Conservation (phyloP, 2,797 vertebrate genomes). For the Rhabdophis nuchalis region DNA sequence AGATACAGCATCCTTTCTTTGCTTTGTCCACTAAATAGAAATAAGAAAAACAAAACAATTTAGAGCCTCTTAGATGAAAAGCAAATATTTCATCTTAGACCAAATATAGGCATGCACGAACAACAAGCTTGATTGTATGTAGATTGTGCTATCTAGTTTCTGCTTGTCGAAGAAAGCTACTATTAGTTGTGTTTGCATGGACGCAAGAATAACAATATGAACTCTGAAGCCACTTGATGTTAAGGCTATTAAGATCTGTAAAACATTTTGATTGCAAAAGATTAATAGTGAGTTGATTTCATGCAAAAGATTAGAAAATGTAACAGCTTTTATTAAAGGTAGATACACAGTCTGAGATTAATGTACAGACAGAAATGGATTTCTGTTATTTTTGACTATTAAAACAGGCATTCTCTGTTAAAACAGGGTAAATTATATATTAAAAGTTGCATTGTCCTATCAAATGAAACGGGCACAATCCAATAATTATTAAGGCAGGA, state of each 20-base stretch:
- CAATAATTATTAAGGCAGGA: constrained; percentile 50
- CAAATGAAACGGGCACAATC: constrained; percentile 35
- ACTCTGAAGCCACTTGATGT: constrained; percentile 27
- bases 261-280: constrained; percentile 22
- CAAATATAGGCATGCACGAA: neutral
- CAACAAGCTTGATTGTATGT: neutral
- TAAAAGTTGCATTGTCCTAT: constrained; percentile 40
- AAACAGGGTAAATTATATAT: constrained; percentile 17
- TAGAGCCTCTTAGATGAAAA: neutral
- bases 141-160: neutral
- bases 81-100: neutral
- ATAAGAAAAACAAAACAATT: neutral
- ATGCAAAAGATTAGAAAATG: constrained; percentile 48
- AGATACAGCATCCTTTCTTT: neutral
- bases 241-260: constrained; percentile 25
- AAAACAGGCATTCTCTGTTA: constrained; percentile 39
- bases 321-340: constrained; percentile 28
- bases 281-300: constrained; percentile 28
- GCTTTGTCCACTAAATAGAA: neutral
- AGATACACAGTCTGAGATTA: constrained; percentile 14
- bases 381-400: constrained; percentile 1
- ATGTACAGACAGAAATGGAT: constrained; percentile 9
- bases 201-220: constrained; percentile 31
- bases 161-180: neutral
- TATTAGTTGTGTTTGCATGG: neutral